Percentiles rank a stretch among this genome's conserved stretches.
Conservation (phyloP, 2,113 vertebrate species). For the Lynx canadensis region DNA sequence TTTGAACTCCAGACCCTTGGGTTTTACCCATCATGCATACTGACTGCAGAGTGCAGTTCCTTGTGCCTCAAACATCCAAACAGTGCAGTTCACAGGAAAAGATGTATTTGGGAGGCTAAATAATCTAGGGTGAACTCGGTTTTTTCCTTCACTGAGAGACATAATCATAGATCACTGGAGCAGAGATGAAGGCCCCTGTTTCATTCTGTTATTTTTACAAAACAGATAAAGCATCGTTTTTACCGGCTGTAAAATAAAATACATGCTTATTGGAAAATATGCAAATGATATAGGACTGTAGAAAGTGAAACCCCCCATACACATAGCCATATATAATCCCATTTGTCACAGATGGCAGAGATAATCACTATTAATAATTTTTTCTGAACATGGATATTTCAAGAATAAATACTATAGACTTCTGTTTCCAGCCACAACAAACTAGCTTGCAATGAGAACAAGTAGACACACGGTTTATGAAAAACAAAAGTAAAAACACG, state of each 20-base stretch:
- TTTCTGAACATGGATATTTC: neutral
- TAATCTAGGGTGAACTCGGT: neutral
- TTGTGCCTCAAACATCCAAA: neutral
- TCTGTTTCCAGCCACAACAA: neutral
- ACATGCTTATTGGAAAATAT: neutral
- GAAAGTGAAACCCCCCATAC: neutral
- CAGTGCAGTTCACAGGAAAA: neutral
- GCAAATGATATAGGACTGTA: neutral
- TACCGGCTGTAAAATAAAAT: slow-evolving; percentile 2
- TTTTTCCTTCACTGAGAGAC: neutral
- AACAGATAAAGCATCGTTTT: neutral
- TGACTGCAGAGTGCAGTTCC: neutral
- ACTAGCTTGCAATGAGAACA: neutral
- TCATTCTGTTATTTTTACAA: neutral
- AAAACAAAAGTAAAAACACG: neutral
- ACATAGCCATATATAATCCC: neutral
- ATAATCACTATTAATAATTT: neutral
- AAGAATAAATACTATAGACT: neutral
- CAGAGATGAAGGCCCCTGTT: neutral
- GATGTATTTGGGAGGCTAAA: neutral
- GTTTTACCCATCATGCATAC: no score
- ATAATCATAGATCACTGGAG: neutral
- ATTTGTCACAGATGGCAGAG: neutral
- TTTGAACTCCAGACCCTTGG: neutral
- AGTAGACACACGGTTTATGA: neutral